Evolutionary conservation across 2,797 vertebrate species (phyloP).

Genomic region (Cheirogaleus major): DNA sequence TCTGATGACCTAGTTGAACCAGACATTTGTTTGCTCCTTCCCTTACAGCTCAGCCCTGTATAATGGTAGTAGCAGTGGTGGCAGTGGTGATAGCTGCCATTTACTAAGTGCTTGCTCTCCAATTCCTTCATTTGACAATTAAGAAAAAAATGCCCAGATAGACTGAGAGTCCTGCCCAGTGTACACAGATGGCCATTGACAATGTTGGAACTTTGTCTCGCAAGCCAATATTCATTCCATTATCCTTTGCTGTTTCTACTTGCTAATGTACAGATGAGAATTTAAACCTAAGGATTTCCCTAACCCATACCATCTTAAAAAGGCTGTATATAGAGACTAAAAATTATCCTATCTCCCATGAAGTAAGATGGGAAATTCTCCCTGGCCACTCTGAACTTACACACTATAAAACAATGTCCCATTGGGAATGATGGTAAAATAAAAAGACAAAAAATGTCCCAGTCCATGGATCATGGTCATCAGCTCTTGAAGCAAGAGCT

Average conservation of each 20-base stretch:
- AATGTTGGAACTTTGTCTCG: not conserved
- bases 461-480: not conserved
- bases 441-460: not conserved
- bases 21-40: not conserved
- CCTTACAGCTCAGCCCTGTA: not conserved
- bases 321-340: not conserved
- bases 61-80: not conserved
- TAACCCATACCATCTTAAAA: not conserved
- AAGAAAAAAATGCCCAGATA: not conserved
- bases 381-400: not conserved
- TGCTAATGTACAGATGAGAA: not conserved
- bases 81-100: not conserved
- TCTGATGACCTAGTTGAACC: not conserved
- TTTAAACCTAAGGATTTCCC: constrained; percentile 6
- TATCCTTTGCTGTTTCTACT: not conserved
- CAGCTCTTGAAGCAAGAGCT: not conserved
- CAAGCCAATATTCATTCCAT: constrained; percentile 4
- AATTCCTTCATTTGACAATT: not conserved
- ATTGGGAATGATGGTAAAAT: too few relatives aligned
- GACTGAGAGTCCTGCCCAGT: not conserved
- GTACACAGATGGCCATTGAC: not conserved
- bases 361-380: not conserved
- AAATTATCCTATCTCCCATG: not conserved
- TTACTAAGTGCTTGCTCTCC: not conserved
- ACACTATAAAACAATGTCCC: not conserved